Base-by-base conservation (phyloP, 2,888 invertebrate genomes). In the Strigamia maritima region DNA sequence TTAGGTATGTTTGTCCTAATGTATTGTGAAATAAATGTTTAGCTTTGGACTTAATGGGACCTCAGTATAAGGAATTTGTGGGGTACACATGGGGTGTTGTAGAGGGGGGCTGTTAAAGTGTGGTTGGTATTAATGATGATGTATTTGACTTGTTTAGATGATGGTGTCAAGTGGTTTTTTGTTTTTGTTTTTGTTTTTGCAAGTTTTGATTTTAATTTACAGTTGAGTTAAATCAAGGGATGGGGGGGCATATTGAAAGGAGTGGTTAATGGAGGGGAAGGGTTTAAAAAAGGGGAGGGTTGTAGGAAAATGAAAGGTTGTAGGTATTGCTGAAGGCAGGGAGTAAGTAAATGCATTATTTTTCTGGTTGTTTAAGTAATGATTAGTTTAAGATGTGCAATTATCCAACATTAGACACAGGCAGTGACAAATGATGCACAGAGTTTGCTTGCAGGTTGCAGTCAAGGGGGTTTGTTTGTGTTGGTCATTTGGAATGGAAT, bases 11-110 rank as follows among this genome's bases (percentile, higher is more conserved):
- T 65, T 65, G 60, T 65, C 60, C 60, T 65, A 65, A 65, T 65
- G 60, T 65, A 65, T 65, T 65, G 22, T 65, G 60, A 65, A 65
- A 65, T 65, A 65, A 65, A 65, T 65, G 60, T 65, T 65, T 65
- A 65, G 60, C 8, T 65, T 65, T 65, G 60, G 60, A 1, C 60
- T 65, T 65, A 65, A 65, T 65, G 60, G 60, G 60, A 19, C 60
- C 60, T 19, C 60, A 6, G 19, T n/a, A 65, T 22, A 65, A 65
- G 60, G 19, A 22, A 65, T 2, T n/a, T 12, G 19, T 7, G 19
- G 2, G 2, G 1, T 7, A 65, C 60, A 22, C 19, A 1, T 0
- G 19, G 60, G 10, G 14, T 19, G 60, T 19, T 65, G 14, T 65
- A 65, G 6, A 19, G 24, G 60, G 60, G 24, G 19, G 24, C 60